These are phyloP conservation scores for Rhinogobius similis DNA, from an alignment of 2,113 vertebrate genomes.

Conservation along the genomic window DNA sequence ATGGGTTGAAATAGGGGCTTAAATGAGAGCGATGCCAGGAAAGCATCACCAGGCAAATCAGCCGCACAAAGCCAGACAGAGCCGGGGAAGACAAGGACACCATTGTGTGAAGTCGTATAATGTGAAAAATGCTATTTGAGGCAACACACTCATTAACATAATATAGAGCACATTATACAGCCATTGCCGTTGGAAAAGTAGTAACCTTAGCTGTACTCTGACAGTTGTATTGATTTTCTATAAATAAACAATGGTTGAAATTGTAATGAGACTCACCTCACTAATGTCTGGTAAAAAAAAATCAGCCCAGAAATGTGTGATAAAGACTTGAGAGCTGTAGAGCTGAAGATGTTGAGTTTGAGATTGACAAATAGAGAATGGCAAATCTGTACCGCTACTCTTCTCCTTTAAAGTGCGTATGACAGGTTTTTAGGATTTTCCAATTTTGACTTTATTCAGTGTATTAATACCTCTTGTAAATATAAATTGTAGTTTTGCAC, in stretches of 20 bases:
- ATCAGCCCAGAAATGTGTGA: background rate
- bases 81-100: conserved; percentile 18
- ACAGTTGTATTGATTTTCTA: background rate
- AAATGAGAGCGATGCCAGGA: conserved; percentile 36
- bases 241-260: background rate
- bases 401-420: too few species aligned
- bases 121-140: conserved; percentile 30
- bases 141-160: conserved; percentile 11
- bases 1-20: conserved; percentile 40
- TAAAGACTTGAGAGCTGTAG: background rate
- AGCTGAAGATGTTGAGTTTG: background rate
- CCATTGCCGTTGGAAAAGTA: conserved; percentile 23
- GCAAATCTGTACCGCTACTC: background rate
- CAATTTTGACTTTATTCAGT: too few species aligned
- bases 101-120: conserved; percentile 6
- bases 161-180: conserved; percentile 37
- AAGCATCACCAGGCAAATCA: conserved; percentile 21
- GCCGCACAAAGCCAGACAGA: conserved; percentile 7
- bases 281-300: background rate
- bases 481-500: too few species aligned
- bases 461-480: too few species aligned
- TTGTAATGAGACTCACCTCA: background rate
- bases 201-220: conserved; percentile 9
- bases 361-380: background rate
- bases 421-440: too few species aligned